phyloP scores from a whole-genome alignment of 2,888 invertebrate genomes.

The Lasioglossum zephyrum region DNA sequence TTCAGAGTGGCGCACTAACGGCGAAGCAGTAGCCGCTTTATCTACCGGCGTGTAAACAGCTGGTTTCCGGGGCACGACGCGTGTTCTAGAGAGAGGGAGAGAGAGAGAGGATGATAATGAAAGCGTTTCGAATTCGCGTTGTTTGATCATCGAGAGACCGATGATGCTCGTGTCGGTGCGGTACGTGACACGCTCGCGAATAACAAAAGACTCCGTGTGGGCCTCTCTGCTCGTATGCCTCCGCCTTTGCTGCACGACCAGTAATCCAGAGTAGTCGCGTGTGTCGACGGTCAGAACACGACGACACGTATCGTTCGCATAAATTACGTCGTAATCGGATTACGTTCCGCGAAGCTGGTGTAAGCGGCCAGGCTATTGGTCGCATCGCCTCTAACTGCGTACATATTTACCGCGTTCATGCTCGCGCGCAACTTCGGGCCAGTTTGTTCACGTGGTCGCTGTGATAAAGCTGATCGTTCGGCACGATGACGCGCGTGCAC shows the following conservation, averaged over 20 bases:
- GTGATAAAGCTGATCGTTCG: slow-evolving; percentile 40
- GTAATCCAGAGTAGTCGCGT: slow-evolving; percentile 21
- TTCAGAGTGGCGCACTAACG: not conserved
- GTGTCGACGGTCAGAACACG: not conserved
- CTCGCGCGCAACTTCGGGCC: slow-evolving; percentile 22
- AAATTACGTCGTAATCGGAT: slow-evolving; percentile 54
- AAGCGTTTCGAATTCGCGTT: slow-evolving; percentile 8
- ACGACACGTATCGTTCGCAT: slow-evolving; percentile 31
- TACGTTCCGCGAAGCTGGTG: slow-evolving; percentile 26
- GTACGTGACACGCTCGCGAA: slow-evolving; percentile 20
- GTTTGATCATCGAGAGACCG: not conserved
- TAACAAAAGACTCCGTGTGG: not conserved
- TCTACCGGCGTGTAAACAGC: not conserved
- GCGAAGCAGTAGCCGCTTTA: not conserved
- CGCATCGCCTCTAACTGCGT: slow-evolving; percentile 26
- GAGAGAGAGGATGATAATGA: not conserved
- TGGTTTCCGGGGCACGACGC: not conserved
- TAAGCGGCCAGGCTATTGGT: slow-evolving; percentile 15
- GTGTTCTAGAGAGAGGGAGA: not conserved
- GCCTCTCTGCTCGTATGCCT: not conserved
- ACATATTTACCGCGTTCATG: slow-evolving; percentile 40
- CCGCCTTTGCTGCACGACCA: not conserved
- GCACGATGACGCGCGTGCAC: slow-evolving; percentile 21
- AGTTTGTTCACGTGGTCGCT: slow-evolving; percentile 40
- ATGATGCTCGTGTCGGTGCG: not conserved